Base-by-base conservation (phyloP, 2,797 vertebrate species). In the Oophaga sylvatica region DNA sequence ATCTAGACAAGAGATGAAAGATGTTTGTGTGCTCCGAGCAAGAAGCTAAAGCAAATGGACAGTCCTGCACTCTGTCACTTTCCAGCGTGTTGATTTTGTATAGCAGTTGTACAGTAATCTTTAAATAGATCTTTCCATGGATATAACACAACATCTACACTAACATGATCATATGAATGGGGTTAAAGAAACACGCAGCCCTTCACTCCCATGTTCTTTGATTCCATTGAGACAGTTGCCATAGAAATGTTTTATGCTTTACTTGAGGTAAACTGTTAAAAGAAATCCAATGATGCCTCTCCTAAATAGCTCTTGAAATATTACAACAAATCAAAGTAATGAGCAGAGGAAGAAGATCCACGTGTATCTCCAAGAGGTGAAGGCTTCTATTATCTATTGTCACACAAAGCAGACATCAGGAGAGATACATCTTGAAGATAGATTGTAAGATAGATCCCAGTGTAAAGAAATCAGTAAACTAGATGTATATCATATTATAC, bases 241-340 rank as follows among this genome's bases (percentile, higher is more conserved):
- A 89, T 88, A 85, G 87, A 68, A 82, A 89, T 89, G 62, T 31
- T 82, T 81, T 77, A 81, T 82, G 78, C 63, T 85, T 89, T 89
- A 31, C 70, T 85, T 65, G 59, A 73, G 82, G 48, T 85, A 77
- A 53, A 67, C 3, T 35, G 73, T 73, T 84, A 80, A 62, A 76
- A 53, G 73, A 35, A 65, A 84, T 56, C 82, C 67, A 84, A 80
- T 80, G 65, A 81, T 75, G 78, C 78, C 67, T 81, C 82, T 80
- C 77, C 78, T 85, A 88, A 88, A 85, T 76, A 81, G 57, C 78
- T 84, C 68, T 80, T 88, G 83, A 81, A 65, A 76, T 84, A n/a
- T 75, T 80, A 84, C 62, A 80, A 31, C 82, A 88, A 70, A 84
- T 88, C 76, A 84, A 84, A 85, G 78, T 88, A 85, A 88, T 81